Percentiles rank a stretch among this genome's conserved stretches.
These are phyloP conservation scores for Mycteria americana DNA, from an alignment of 2,797 vertebrate genomes.

Conservation along the genomic window DNA sequence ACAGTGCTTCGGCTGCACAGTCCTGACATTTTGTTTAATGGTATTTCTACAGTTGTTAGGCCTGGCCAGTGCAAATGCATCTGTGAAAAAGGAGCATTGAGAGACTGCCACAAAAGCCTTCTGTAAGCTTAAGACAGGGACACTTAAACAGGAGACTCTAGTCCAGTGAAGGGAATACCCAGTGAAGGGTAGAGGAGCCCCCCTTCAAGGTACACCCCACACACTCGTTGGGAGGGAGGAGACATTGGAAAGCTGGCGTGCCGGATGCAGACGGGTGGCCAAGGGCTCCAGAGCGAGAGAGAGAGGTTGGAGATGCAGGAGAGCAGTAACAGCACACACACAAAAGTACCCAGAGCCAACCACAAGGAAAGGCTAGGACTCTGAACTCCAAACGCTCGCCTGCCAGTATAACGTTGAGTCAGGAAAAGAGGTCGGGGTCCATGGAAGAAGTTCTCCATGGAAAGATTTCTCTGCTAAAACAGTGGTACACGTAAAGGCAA, in stretches of 20 bases:
- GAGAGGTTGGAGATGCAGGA: neutral
- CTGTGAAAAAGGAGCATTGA: neutral
- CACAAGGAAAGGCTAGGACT: neutral
- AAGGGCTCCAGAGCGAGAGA: neutral
- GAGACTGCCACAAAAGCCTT: neutral
- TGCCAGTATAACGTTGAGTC: fast-evolving
- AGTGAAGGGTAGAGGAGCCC: neutral
- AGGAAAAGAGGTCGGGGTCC: neutral
- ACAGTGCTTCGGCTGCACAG: neutral
- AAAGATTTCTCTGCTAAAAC: neutral
- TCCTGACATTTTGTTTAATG: neutral
- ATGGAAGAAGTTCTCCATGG: neutral
- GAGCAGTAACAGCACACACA: neutral
- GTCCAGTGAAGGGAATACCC: neutral
- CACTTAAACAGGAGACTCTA: neutral
- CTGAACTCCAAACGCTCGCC: fast-evolving
- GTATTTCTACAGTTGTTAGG: neutral
- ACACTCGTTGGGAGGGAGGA: neutral
- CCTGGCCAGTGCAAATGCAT: neutral
- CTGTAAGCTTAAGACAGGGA: neutral
- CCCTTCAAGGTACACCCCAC: neutral
- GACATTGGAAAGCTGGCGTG: fast-evolving
- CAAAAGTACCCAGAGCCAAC: neutral
- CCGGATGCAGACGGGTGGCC: too few species aligned
- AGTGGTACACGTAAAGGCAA: neutral